Evolutionary conservation across 2,888 invertebrate species (phyloP).

Genomic region (Brenthis daphne): DNA sequence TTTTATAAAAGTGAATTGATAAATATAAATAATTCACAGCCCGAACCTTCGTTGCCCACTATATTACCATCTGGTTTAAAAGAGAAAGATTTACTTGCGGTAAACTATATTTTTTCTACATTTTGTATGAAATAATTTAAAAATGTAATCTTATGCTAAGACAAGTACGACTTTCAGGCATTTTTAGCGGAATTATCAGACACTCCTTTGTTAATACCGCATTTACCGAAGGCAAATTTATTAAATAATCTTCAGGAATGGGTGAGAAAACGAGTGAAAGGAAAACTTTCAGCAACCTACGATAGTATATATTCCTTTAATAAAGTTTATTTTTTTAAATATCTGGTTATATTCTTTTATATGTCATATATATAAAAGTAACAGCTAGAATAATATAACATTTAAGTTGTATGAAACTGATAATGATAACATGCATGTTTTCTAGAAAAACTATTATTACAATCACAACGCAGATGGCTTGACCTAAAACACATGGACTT

Average conservation of each 20-base stretch:
- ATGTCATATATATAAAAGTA: no score
- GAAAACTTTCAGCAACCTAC: constrained; percentile 50
- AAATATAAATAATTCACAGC: constrained; percentile 47
- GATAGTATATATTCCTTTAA: constrained; percentile 52
- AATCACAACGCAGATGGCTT: constrained; percentile 90
- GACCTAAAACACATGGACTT: constrained; percentile 67
- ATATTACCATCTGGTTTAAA: constrained; percentile 58
- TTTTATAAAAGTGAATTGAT: no score
- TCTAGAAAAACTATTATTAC: constrained; percentile 90
- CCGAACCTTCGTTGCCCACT: constrained; percentile 51
- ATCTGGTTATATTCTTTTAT: no score
- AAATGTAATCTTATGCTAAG: not conserved
- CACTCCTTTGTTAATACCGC: constrained; percentile 66
- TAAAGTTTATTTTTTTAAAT: no score
- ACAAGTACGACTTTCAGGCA: constrained; percentile 51
- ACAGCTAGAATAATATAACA: no score
- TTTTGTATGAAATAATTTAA: not conserved
- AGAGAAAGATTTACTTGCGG: constrained; percentile 61
- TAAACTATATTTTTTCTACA: constrained; percentile 38
- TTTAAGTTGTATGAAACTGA: no score
- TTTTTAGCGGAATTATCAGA: constrained; percentile 66
- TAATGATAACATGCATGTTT: not conserved
- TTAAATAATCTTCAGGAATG: constrained; percentile 67
- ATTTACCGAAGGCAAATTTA: constrained; percentile 65
- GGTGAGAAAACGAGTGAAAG: constrained; percentile 63